A percentile compares a stretch with the other conserved stretches of the same genome.
Evolutionary conservation across 2,888 invertebrate species (phyloP).

Genomic region (Cerastoderma edule): DNA sequence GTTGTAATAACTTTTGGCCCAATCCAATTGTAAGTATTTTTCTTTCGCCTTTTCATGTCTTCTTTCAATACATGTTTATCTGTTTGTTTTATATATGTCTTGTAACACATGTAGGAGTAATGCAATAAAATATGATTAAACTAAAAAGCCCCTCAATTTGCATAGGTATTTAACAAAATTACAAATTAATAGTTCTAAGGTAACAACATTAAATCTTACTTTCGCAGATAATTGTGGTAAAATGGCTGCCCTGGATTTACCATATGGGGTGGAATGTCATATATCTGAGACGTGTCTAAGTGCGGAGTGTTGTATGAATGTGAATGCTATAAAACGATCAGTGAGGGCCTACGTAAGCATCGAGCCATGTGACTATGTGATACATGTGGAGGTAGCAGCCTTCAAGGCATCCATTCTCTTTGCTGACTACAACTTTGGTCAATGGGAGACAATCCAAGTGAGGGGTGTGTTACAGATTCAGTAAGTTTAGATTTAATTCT

Average conservation of each 20-base stretch:
- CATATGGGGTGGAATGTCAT: constrained; percentile 9
- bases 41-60: too few species aligned
- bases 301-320: constrained; percentile 57
- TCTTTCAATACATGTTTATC: too few species aligned
- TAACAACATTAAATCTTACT: background rate
- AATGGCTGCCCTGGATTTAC: background rate
- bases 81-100: too few species aligned
- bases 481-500: too few species aligned
- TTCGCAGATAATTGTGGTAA: constrained; percentile 8
- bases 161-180: too few species aligned
- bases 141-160: too few species aligned
- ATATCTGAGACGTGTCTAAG: constrained; percentile 5
- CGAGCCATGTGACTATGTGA: constrained; percentile 51
- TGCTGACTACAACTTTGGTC: constrained; percentile 16
- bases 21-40: too few species aligned
- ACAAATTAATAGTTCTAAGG: too few species aligned
- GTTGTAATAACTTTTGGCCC: too few species aligned
- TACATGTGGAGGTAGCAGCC: constrained; percentile 53
- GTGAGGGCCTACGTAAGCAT: constrained; percentile 48
- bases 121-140: too few species aligned
- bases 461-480: constrained; percentile 18
- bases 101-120: too few species aligned
- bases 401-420: constrained; percentile 22
- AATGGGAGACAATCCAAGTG: constrained; percentile 12
- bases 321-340: constrained; percentile 37